Evolutionary conservation across 2,888 invertebrate genomes (phyloP), one percentile per base, ranked within the genome.

Genomic region (Agonopterix arenella): DNA sequence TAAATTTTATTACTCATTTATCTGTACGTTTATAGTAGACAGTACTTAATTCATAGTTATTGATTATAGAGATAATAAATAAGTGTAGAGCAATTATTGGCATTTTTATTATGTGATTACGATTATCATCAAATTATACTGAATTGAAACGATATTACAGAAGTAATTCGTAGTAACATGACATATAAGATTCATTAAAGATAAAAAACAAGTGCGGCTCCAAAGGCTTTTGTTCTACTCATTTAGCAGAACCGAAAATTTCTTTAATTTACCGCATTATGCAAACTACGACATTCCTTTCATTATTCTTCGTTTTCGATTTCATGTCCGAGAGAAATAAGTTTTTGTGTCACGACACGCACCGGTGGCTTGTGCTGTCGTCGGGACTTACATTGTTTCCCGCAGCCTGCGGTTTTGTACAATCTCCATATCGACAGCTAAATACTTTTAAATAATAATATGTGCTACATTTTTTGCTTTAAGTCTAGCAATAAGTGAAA

Each of bases 211-310:
- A 45, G 50, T 49, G 53, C 72, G 55, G 59, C 74, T 80, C 76
- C 55, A 64, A 50, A 45, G 61, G 57, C 70, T 68, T 66, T 49
- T 61, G 64, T 66, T 28, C 65, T 62, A 55, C 57, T 64, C 66
- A 67, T 73, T 78, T 76, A 80, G 71, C 69, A 69, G 66, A 70
- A 69, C 66, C 71, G 79, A 82, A 81, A 77, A 81, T 76, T 69
- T 72, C 65, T 76, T 82, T 80, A 82, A 84, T 86, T 84, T 84
- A 74, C 77, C 78, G 80, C 79, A 73, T 77, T 79, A 80, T 79
- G 79, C 78, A 80, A 82, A 75, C 78, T 61, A 72, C 66, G 73
- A 68, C 74, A 76, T 80, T 75, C 69, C 72, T 77, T 76, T 76
- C 76, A 75, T 81, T 80, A 79, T 79, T 76, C 74, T 71, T 70